Evolutionary conservation across 2,113 vertebrate species (phyloP), one percentile per base, ranked within the genome.

Genomic region (Micromys minutus): DNA sequence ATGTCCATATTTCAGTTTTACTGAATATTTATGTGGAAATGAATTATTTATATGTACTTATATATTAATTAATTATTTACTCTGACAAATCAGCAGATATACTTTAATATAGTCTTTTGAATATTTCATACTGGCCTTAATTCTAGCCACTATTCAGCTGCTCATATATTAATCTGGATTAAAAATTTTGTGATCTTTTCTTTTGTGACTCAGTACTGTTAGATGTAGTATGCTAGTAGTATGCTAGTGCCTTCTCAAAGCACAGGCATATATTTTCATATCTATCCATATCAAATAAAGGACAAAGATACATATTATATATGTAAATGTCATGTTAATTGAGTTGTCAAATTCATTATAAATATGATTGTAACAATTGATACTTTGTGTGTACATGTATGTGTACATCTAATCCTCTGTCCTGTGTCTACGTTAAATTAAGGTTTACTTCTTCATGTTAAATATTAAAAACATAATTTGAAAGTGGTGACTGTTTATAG

Each of bases 71-170:
- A 59, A 74, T n/a, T 76, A 63, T 77, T 86, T 86, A 67, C 31
- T n/a, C 42, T 65, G 3, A 50, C 24, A 88, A 69, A 86, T 91
- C 9, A 87, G 34, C 24, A 83, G 11, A 31, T 55, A 52, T 45
- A 42, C 7, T 92, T 63, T 22, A 79, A 87, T 90, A 39, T 63
- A 0, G 76, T 94, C 8, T 85, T 75, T 90, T 94, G 9, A 77
- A 52, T 92, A 87, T 83, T 94, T 85, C 19, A 88, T 36, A 67
- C 57, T 77, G 29, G 31, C 15, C 0, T 80, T 94, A 88, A 6
- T 80, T 39, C 17, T 67, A 90, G 59, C 72, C 86, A 87, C 55
- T 47, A 80, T 92, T 93, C n/a, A 95, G 12, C 8, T 36, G 61
- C 52, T 90, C 21, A 4, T 63, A 65, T 91, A 34, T 75, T 79